These are phyloP conservation scores for Stigmatopora nigra DNA, from an alignment of 2,113 vertebrate species.

Conservation along the genomic window DNA sequence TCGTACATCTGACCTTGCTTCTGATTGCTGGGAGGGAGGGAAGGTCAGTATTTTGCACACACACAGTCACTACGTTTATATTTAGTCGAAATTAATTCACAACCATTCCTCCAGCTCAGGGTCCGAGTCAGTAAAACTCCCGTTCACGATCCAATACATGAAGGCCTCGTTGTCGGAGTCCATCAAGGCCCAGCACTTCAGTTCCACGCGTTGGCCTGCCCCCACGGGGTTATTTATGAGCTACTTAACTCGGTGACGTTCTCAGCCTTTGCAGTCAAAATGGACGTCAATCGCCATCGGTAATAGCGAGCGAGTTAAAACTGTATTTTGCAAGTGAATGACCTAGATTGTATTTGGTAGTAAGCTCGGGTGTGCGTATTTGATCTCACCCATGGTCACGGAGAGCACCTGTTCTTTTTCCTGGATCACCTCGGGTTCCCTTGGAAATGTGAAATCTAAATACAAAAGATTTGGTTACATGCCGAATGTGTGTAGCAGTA, in stretches of 20 bases:
- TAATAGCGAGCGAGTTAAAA: too few relatives aligned
- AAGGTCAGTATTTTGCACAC: background rate
- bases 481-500: too few relatives aligned
- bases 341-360: background rate
- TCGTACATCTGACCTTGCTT: background rate
- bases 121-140: fast-evolving
- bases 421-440: slow-evolving; percentile 39
- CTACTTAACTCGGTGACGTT: background rate
- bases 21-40: slow-evolving; percentile 16
- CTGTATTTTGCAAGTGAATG: too few relatives aligned
- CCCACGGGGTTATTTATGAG: background rate
- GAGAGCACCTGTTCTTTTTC: slow-evolving; percentile 3
- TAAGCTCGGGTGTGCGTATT: background rate
- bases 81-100: slow-evolving; percentile 26
- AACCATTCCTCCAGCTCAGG: slow-evolving; percentile 3
- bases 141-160: slow-evolving; percentile 41
- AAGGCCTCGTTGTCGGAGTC: slow-evolving; percentile 8
- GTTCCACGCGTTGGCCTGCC: slow-evolving; percentile 33
- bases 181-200: slow-evolving; percentile 37
- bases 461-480: background rate
- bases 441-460: slow-evolving; percentile 1
- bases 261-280: too few relatives aligned
- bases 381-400: slow-evolving; percentile 54
- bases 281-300: too few relatives aligned
- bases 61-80: background rate